These are phyloP conservation scores for Alectoris magna DNA, from an alignment of 2,797 vertebrate species.

Conservation along the genomic window DNA sequence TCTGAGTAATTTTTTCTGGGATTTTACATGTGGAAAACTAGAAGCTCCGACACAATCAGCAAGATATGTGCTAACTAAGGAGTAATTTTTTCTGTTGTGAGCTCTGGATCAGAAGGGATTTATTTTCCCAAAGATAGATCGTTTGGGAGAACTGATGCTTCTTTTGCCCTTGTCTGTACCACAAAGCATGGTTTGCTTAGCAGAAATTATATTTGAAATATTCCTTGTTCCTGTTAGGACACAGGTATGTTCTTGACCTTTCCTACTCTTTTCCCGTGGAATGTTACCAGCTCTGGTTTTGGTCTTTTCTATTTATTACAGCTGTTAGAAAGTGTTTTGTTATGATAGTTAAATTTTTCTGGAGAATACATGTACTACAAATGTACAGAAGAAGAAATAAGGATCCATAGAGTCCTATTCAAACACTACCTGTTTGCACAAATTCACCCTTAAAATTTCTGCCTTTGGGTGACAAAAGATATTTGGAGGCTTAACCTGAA, in stretches of 20 bases:
- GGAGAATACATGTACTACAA: background rate
- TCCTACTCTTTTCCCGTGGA: background rate
- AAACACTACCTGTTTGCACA: background rate
- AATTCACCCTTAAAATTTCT: background rate
- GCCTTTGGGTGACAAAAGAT: background rate
- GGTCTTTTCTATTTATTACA: background rate
- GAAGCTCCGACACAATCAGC: background rate
- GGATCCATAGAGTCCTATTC: background rate
- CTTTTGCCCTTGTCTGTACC: background rate
- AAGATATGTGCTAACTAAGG: background rate
- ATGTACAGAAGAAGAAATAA: background rate
- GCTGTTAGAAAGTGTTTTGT: background rate
- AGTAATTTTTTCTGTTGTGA: background rate
- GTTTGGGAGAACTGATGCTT: background rate
- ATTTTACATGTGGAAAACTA: background rate
- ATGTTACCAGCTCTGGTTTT: background rate
- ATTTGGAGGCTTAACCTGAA: background rate
- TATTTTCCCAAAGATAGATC: background rate
- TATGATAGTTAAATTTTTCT: background rate
- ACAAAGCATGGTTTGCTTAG: background rate
- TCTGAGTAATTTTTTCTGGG: background rate
- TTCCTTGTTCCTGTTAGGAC: background rate
- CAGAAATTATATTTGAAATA: background rate
- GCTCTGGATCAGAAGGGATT: background rate
- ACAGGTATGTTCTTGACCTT: background rate